Evolutionary conservation across 2,888 invertebrate species (phyloP).

Genomic region (Metopia argyrocephala): DNA sequence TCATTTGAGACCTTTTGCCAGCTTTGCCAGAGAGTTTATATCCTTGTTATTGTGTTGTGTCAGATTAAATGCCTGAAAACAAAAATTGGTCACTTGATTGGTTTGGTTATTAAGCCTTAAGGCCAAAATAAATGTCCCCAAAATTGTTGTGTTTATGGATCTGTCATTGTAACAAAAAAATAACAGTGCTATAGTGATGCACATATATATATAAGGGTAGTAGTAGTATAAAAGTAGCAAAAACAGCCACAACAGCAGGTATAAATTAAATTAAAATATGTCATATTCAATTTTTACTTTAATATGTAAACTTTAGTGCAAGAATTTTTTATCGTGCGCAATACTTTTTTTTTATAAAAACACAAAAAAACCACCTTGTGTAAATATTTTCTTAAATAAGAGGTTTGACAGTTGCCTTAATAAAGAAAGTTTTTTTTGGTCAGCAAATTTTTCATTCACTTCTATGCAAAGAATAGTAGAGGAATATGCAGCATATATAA

Average conservation of each 20-base stretch:
- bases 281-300: conserved; percentile 46
- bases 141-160: conserved; percentile 1
- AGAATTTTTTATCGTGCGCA: not conserved
- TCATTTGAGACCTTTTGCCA: conserved; percentile 29
- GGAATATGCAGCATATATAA: too few species aligned
- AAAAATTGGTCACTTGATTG: conserved; percentile 57
- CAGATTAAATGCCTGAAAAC: conserved; percentile 47
- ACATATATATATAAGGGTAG: not conserved
- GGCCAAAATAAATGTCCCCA: conserved; percentile 9
- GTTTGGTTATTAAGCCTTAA: conserved; percentile 50
- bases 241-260: not conserved
- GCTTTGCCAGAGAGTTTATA: not conserved
- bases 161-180: conserved; percentile 25
- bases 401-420: too few species aligned
- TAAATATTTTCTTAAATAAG: too few species aligned
- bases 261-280: conserved; percentile 47
- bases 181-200: not conserved
- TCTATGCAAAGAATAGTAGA: too few species aligned
- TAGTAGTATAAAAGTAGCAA: too few species aligned
- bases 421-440: too few species aligned
- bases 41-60: conserved; percentile 9
- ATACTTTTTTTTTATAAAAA: not conserved
- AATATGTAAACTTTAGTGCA: conserved; percentile 28
- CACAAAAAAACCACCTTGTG: too few species aligned
- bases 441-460: too few species aligned